Conservation (phyloP, 2,888 invertebrate genomes). For the Psylliodes chrysocephalus region DNA sequence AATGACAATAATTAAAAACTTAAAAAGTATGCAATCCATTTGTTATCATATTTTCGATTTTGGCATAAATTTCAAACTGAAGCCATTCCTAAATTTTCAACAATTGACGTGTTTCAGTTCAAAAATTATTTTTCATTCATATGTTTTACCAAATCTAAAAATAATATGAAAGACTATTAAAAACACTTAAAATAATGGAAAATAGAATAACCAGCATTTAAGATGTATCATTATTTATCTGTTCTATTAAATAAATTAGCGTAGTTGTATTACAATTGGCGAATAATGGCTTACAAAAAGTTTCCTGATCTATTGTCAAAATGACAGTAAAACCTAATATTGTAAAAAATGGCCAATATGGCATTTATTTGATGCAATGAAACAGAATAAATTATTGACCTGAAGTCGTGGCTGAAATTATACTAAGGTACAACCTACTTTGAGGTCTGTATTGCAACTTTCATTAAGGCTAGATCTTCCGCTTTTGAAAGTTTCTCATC, state of each 20-base stretch:
- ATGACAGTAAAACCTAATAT: too few relatives aligned
- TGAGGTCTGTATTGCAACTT: neutral
- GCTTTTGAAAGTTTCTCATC: constrained; percentile 57
- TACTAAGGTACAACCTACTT: constrained; percentile 18
- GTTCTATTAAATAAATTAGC: too few relatives aligned
- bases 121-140: neutral
- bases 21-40: neutral
- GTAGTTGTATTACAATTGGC: too few relatives aligned
- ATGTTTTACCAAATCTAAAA: too few relatives aligned
- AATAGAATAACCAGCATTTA: too few relatives aligned
- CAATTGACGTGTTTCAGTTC: neutral
- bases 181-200: too few relatives aligned
- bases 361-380: neutral
- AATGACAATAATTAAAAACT: neutral
- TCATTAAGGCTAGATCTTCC: neutral
- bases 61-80: neutral
- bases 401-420: neutral
- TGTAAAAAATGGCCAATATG: neutral
- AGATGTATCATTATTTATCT: too few relatives aligned
- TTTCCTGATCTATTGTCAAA: too few relatives aligned
- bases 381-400: too few relatives aligned
- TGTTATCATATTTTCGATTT: neutral
- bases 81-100: neutral
- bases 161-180: too few relatives aligned
- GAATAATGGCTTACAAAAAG: too few relatives aligned